phyloP scores from a whole-genome alignment of 2,888 invertebrate genomes.

The Platycnemis pennipes region DNA sequence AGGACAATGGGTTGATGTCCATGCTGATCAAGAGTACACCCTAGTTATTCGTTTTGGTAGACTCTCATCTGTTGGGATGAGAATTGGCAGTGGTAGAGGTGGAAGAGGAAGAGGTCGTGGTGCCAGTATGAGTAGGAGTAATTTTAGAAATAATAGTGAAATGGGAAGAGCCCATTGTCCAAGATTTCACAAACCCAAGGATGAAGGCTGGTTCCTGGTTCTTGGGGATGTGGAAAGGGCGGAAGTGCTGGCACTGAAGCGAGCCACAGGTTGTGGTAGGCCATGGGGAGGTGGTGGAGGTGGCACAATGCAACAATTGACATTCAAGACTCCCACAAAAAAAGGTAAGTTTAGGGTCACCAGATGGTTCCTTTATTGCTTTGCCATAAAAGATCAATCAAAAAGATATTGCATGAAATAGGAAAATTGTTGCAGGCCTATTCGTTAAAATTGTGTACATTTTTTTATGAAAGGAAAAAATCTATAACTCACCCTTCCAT shows the following conservation, averaged over 20 bases:
- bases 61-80: slow-evolving; percentile 65
- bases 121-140: slow-evolving; percentile 77
- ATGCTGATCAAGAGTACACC: slow-evolving; percentile 88
- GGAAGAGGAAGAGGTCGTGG: slow-evolving; percentile 70
- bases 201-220: slow-evolving; percentile 96
- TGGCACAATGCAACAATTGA: slow-evolving; percentile 80
- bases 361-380: no score
- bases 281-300: slow-evolving; percentile 79
- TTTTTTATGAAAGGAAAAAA: no score
- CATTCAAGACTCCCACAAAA: slow-evolving; percentile 83
- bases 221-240: slow-evolving; percentile 87
- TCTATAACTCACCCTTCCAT: no score
- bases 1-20: slow-evolving; percentile 82
- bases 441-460: no score
- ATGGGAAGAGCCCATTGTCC: slow-evolving; percentile 87
- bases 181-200: slow-evolving; percentile 94
- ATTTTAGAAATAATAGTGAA: slow-evolving; percentile 81
- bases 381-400: no score
- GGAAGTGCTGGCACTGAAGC: slow-evolving; percentile 91
- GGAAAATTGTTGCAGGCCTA: no score
- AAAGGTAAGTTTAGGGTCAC: slow-evolving; percentile 78
- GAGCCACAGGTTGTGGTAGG: slow-evolving; percentile 79
- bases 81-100: slow-evolving; percentile 59
- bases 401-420: no score
- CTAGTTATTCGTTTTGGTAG: slow-evolving; percentile 79